Evolutionary conservation across 2,113 vertebrate genomes (phyloP).

Genomic region (Promerops cafer): DNA sequence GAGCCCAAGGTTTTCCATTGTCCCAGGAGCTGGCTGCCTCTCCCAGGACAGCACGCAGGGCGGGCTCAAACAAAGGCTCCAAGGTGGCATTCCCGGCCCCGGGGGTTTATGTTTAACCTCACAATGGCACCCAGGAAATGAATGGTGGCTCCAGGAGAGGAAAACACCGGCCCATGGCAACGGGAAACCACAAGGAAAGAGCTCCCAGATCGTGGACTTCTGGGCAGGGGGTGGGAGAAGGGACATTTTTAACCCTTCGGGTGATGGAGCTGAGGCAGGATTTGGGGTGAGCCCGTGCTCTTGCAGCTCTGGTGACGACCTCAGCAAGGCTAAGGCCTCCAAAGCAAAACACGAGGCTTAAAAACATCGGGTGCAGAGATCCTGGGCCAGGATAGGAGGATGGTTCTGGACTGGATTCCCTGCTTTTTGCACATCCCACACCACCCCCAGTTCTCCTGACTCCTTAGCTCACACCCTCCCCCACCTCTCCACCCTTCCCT

Average conservation of each 20-base stretch:
- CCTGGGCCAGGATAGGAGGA: too few relatives aligned
- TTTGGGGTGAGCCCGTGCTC: not conserved
- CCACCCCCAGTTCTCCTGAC: not conserved
- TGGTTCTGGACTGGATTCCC: not conserved
- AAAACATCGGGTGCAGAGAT: accelerated
- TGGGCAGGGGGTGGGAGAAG: not conserved
- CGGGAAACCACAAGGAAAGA: conserved; percentile 33
- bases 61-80: conserved; percentile 58
- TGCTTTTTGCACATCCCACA: not conserved
- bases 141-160: conserved; percentile 31
- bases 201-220: not conserved
- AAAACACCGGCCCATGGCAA: not conserved
- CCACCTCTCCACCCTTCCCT: not conserved
- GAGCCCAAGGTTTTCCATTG: conserved; percentile 37
- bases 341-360: not conserved
- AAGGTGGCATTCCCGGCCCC: not conserved
- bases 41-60: conserved; percentile 56
- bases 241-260: not conserved
- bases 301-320: not conserved
- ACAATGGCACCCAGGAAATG: conserved; percentile 48
- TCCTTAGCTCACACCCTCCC: not conserved
- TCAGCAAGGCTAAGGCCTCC: not conserved
- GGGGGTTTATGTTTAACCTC: conserved; percentile 45
- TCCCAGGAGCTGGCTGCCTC: conserved; percentile 24
- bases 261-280: not conserved